Conservation (phyloP, 2,888 invertebrate species). For the Eilema sororculum region DNA sequence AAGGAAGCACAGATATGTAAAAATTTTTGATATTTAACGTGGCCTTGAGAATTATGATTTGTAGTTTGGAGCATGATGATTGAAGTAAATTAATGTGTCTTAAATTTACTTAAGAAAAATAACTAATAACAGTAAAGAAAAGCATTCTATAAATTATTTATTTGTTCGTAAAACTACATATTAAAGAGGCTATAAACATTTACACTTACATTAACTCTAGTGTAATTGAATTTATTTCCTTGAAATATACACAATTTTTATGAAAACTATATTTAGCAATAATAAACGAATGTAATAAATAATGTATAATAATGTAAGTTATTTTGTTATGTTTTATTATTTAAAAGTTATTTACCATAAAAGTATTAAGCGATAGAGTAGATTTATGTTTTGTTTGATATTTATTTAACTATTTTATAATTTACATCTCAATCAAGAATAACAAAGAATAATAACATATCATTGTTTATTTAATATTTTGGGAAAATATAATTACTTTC, state of each 20-base stretch:
- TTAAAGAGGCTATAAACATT: neutral
- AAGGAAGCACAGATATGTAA: neutral
- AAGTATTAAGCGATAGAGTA: slow-evolving; percentile 75
- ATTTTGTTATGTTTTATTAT: slow-evolving; percentile 19
- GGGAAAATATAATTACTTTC: slow-evolving; percentile 40
- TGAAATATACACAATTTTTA: slow-evolving; percentile 11
- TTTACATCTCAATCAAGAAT: slow-evolving; percentile 71
- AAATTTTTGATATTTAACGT: neutral
- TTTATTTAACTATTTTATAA: slow-evolving; percentile 43
- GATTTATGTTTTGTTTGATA: slow-evolving; percentile 43
- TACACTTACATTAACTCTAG: neutral
- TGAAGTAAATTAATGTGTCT: neutral
- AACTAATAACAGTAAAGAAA: neutral
- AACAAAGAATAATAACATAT: slow-evolving; percentile 82
- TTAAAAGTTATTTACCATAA: slow-evolving; percentile 64
- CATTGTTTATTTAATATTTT: slow-evolving; percentile 59
- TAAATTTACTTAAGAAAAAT: neutral
- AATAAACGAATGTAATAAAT: slow-evolving; percentile 43
- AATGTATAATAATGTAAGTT: slow-evolving; percentile 26
- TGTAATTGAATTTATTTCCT: neutral
- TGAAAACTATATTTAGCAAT: slow-evolving; percentile 35
- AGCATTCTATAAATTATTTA: neutral
- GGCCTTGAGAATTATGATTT: neutral
- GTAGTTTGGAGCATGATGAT: neutral
- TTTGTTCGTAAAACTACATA: neutral